Evolutionary conservation across 2,113 vertebrate genomes (phyloP).

Genomic region (Alectura lathami): DNA sequence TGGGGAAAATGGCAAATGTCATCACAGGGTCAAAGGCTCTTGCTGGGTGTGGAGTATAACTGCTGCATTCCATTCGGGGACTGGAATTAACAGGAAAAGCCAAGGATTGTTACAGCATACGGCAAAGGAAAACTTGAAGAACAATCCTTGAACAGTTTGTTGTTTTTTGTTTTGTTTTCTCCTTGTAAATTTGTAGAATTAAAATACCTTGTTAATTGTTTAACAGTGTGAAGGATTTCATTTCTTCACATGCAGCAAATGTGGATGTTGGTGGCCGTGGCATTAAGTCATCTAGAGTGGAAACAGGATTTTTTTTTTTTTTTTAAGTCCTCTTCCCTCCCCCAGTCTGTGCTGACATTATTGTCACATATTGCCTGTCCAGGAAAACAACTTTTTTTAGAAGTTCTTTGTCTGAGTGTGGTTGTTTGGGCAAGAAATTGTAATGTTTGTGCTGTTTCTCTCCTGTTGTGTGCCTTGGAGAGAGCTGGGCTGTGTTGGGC

Average conservation of each 20-base stretch:
- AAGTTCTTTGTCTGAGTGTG: background rate
- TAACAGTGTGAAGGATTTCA: conserved; percentile 29
- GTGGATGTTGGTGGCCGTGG: background rate
- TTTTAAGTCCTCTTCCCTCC: no score
- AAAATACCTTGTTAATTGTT: conserved; percentile 72
- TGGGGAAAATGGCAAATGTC: background rate
- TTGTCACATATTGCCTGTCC: background rate
- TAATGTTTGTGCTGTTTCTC: background rate
- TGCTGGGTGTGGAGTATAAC: conserved; percentile 27
- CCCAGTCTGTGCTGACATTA: background rate
- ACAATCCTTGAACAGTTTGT: conserved; percentile 4
- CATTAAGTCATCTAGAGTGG: background rate
- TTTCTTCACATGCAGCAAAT: conserved; percentile 31
- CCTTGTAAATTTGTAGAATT: conserved; percentile 83
- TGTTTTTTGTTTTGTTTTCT: background rate
- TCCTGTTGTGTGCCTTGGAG: background rate
- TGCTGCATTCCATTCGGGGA: conserved; percentile 54
- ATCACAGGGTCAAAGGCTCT: conserved; percentile 6
- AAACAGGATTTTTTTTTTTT: background rate
- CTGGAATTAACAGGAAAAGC: conserved; percentile 13
- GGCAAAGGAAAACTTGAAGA: conserved; percentile 30
- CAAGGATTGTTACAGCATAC: conserved; percentile 27
- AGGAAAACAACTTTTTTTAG: background rate
- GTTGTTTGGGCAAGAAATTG: background rate
- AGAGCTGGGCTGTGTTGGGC: background rate